These are phyloP conservation scores for Drosophila borborema DNA, from an alignment of 2,888 invertebrate species.

Conservation along the genomic window DNA sequence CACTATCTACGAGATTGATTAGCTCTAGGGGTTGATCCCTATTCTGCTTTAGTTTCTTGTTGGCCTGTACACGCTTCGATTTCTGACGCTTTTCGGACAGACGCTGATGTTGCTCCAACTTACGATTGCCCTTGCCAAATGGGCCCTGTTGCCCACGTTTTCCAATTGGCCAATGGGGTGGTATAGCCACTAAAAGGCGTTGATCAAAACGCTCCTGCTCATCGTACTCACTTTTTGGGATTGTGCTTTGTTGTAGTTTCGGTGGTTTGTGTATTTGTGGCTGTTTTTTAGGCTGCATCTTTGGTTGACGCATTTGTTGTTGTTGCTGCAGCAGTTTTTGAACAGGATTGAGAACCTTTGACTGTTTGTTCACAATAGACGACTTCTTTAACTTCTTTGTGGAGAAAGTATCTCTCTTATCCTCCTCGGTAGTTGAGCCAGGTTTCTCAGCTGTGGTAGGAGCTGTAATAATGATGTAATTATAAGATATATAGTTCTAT, in stretches of 20 bases:
- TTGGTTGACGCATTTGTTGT: constrained; percentile 22
- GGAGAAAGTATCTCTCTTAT: neutral
- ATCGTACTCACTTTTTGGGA: constrained; percentile 26
- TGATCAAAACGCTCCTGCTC: constrained; percentile 69
- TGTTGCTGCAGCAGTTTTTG: constrained; percentile 20
- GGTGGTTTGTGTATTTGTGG: constrained; percentile 34
- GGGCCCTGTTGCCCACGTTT: constrained; percentile 53
- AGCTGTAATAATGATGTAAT: neutral
- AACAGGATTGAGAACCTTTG: constrained; percentile 16
- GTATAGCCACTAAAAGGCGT: constrained; percentile 63
- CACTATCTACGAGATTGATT: constrained; percentile 67
- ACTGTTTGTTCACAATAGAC: constrained; percentile 3
- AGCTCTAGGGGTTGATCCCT: constrained; percentile 43
- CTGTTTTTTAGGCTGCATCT: constrained; percentile 30
- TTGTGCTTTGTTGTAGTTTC: constrained; percentile 25
- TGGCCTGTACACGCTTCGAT: constrained; percentile 66
- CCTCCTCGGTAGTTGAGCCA: neutral
- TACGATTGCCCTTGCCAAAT: constrained; percentile 74
- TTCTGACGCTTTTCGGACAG: constrained; percentile 77
- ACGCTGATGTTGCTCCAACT: constrained; percentile 72
- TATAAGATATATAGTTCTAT: neutral
- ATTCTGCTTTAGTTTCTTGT: constrained; percentile 47
- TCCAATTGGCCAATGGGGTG: constrained; percentile 33
- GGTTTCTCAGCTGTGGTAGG: constrained; percentile 3
- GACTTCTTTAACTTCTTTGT: constrained; percentile 18